phyloP scores from a whole-genome alignment of 2,797 vertebrate genomes.

The Pseudochaenichthys georgianus region DNA sequence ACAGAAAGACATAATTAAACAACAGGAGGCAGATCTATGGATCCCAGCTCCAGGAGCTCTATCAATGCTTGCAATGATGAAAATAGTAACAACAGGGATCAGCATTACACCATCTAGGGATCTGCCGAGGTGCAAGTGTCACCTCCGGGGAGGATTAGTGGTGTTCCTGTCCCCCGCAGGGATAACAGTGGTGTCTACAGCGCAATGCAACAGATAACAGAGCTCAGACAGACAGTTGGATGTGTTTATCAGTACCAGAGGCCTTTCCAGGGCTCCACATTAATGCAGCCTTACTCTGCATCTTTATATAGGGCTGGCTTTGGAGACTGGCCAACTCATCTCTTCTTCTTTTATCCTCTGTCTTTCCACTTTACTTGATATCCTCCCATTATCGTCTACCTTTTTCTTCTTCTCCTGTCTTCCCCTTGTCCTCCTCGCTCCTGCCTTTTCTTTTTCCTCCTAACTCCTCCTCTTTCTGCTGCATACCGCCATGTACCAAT shows the following conservation, averaged over 20 bases:
- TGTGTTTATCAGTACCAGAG: constrained; percentile 68
- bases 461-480: constrained; percentile 40
- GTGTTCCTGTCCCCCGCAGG: constrained; percentile 62
- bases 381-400: constrained; percentile 12
- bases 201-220: constrained; percentile 62
- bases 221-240: constrained; percentile 58
- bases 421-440: neutral
- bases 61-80: neutral
- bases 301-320: constrained; percentile 43
- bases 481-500: constrained; percentile 49
- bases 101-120: constrained; percentile 44
- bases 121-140: constrained; percentile 53
- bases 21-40: neutral
- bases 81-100: constrained; percentile 44
- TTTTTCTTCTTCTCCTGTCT: constrained; percentile 9
- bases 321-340: constrained; percentile 51
- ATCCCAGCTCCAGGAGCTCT: constrained; percentile 11
- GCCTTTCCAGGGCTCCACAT: constrained; percentile 59
- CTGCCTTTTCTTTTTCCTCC: neutral
- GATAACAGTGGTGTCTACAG: constrained; percentile 58
- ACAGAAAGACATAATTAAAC: neutral
- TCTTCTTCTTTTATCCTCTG: constrained; percentile 20
- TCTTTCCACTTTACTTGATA: constrained; percentile 3
- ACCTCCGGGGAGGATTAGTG: constrained; percentile 64
- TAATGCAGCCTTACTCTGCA: constrained; percentile 60